Conservation (phyloP, 2,888 invertebrate species). For the Schizaphis graminum region DNA sequence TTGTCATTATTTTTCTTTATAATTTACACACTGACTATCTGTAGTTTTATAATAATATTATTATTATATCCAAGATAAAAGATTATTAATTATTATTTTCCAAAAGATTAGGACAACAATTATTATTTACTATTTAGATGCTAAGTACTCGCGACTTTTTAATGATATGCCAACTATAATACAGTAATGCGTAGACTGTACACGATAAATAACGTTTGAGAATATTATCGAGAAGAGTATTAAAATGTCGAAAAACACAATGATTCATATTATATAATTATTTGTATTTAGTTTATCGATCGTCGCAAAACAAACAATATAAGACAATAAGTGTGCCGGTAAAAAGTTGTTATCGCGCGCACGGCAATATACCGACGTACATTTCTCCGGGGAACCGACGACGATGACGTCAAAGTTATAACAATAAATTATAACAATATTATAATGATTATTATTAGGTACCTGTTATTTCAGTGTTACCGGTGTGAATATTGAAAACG, state of each 20-base stretch:
- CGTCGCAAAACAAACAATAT: neutral
- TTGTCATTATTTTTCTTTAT: neutral
- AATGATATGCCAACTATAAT: neutral
- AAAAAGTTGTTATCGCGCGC: neutral
- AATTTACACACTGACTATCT: neutral
- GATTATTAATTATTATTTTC: neutral
- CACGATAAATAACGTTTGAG: neutral
- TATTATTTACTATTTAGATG: neutral
- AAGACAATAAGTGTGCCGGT: neutral
- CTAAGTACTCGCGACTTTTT: neutral
- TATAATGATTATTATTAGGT: slow-evolving; percentile 2
- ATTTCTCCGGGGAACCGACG: neutral
- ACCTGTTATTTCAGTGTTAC: neutral
- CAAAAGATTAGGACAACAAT: neutral
- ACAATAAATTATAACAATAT: neutral
- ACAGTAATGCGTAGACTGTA: no score
- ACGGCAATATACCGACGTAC: neutral
- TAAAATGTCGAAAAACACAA: neutral
- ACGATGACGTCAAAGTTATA: neutral
- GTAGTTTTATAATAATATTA: neutral
- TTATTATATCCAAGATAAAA: neutral
- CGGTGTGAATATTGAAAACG: neutral
- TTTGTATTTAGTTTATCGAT: neutral
- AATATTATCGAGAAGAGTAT: neutral
- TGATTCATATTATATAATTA: neutral